Evolutionary conservation across 2,113 vertebrate genomes (phyloP), one percentile per base, ranked within the genome.

Genomic region (Dascyllus trimaculatus): DNA sequence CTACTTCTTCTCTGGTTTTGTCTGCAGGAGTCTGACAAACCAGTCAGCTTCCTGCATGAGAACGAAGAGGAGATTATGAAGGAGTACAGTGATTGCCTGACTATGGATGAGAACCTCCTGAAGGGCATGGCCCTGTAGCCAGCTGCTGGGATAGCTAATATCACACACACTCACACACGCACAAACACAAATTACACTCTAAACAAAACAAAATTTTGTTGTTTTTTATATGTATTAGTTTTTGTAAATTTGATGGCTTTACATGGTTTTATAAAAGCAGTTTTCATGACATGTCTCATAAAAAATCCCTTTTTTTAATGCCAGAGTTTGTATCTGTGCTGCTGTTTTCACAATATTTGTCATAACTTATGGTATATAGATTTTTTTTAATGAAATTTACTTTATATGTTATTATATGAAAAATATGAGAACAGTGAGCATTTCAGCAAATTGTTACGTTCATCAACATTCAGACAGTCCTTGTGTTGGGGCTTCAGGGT

Each of bases 51-150:
- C 22, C 76, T 69, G 71, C 90, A 94, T 71, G 85, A 93, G 22
- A 52, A 69, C 0, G 88, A 95, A 0, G 82, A 92, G 2, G 84
- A 91, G 46, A 35, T 88, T 48, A 85, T 74, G 74, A 68, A 85
- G 61, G 88, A 91, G 22, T 95, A 93, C 1, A 38, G 59, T 0
- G 65, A 74, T 3, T 93, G 92, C 72, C 24, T 94, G 54, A 65
- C 70, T 0, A 40, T 95, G 66, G 94, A 96, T 74, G 94, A 93
- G 78, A 45, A 4, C 11, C 18, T 85, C 45, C 86, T 95, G n/a
- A 63, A 63, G 40, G 59, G 29, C 53, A 81, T 94, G 32, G 93
- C 91, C 21, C 49, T 94, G 10, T 5, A 45, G 56, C 78, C 78
- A 6, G 59, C 25, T 49, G 0, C 82, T n/a, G 68, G 26, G 69